Percentiles rank a stretch among this genome's conserved stretches.
Evolutionary conservation across 2,113 vertebrate genomes (phyloP).

Genomic region (Dasyurus viverrinus): DNA sequence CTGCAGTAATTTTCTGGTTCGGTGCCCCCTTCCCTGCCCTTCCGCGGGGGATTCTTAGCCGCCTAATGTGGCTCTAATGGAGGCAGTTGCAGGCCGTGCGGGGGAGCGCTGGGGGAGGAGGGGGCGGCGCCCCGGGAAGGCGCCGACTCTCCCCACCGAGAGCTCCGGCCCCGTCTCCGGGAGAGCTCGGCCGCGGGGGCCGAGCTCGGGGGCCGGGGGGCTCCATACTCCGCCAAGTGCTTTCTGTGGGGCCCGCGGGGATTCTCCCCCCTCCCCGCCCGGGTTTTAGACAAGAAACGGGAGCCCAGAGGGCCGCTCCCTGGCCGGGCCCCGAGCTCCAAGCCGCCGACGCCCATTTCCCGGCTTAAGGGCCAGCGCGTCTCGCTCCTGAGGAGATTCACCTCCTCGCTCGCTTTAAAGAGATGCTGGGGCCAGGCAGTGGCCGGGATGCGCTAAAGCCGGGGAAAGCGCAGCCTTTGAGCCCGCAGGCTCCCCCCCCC

Average conservation of each 20-base stretch:
- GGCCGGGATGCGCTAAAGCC: neutral
- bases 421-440: constrained; percentile 4
- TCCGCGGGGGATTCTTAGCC: neutral
- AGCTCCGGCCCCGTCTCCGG: neutral
- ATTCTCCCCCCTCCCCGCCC: neutral
- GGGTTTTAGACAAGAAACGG: neutral
- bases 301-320: neutral
- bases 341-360: neutral
- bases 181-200: too few relatives aligned
- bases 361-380: neutral
- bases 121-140: neutral
- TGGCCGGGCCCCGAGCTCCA: neutral
- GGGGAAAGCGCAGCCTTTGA: neutral
- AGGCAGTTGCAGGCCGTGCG: neutral
- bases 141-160: neutral
- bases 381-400: neutral
- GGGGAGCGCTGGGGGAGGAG: neutral
- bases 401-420: constrained; percentile 12
- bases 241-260: neutral
- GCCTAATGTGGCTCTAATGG: neutral
- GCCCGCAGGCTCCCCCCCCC: neutral
- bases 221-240: neutral
- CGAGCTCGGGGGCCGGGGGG: neutral
- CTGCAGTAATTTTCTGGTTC: neutral
- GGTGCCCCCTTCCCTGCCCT: neutral